Evolutionary conservation across 2,113 vertebrate genomes (phyloP).

Genomic region (Oryzias melastigma): DNA sequence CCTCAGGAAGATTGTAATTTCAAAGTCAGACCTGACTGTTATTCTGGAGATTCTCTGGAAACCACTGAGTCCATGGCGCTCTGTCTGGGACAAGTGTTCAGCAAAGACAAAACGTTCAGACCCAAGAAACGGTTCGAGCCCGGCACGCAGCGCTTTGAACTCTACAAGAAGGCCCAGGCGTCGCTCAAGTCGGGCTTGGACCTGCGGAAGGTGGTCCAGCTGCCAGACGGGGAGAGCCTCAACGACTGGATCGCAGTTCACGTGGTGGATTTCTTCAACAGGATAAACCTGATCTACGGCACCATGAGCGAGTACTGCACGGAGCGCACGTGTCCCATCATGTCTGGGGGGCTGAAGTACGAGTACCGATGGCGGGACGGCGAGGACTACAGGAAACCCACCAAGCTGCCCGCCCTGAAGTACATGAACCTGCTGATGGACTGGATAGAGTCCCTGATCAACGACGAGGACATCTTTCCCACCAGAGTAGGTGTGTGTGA

Average conservation of each 20-base stretch:
- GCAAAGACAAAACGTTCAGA: conserved; percentile 96
- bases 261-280: conserved; percentile 97
- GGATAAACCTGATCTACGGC: conserved; percentile 97
- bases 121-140: conserved; percentile 93
- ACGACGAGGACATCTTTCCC: conserved; percentile 94
- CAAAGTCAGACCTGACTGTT: conserved; percentile 34
- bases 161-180: conserved; percentile 96
- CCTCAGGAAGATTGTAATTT: conserved; percentile 21
- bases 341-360: conserved; percentile 92
- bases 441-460: conserved; percentile 96
- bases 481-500: conserved; percentile 92
- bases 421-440: conserved; percentile 98
- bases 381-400: conserved; percentile 88
- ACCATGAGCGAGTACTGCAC: conserved; percentile 95
- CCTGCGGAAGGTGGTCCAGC: conserved; percentile 90
- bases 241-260: conserved; percentile 96
- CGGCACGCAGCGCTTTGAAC: conserved; percentile 92
- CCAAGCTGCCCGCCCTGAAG: conserved; percentile 89
- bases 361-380: conserved; percentile 98
- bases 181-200: conserved; percentile 95
- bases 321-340: conserved; percentile 89
- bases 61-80: conserved; percentile 81
- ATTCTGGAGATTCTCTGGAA: conserved; percentile 36
- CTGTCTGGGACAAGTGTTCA: conserved; percentile 96
- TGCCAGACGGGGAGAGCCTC: conserved; percentile 88